Base-by-base conservation (phyloP, 2,113 vertebrate species). In the Malurus alboscapulatus region DNA sequence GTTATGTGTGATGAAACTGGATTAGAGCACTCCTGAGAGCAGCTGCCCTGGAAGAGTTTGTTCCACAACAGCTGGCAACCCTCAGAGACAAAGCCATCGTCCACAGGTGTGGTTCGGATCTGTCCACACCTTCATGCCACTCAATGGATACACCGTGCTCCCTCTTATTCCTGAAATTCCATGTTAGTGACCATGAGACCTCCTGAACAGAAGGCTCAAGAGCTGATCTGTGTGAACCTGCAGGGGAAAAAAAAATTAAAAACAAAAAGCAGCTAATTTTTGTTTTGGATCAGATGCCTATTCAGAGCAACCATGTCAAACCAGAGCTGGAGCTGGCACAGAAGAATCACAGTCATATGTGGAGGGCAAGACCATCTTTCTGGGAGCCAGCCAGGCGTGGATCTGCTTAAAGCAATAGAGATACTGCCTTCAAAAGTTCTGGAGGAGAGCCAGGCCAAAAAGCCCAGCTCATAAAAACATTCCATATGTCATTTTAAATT, bases 71-170 rank as follows among this genome's bases (percentile, higher is more conserved):
- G 6, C 21, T 61, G 25, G 4, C 48, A 81, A 38, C 7, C 25
- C 29, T 77, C n/a, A 40, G 42, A 83, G 26, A 71, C 26, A 82
- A 78, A 82, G 10, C 8, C 1, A 1, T 32, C 55, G 21, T 47
- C 36, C 5, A 1, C 4, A 69, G 61, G 16, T 62, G n/a, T 51
- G 25, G n/a, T 66, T 88, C 27, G 36, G n/a, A 82, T 7, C 9
- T 61, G 10, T 11, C n/a, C 34, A 45, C 14, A 26, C 1, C 42
- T 84, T 57, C n/a, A n/a, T 2, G 0, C 21, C 44, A 7, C 10
- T 68, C n/a, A 6, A 5, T 27, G 17, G 27, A 22, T 38, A 75
- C 10, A 59, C 17, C 6, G 7, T 38, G 17, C 16, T 84, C 22
- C 21, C 12, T 66, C 17, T 67, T 65, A 45, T 45, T 76, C 30